These are phyloP conservation scores for Antennarius maculatus DNA, from an alignment of 2,797 vertebrate species.

Conservation along the genomic window DNA sequence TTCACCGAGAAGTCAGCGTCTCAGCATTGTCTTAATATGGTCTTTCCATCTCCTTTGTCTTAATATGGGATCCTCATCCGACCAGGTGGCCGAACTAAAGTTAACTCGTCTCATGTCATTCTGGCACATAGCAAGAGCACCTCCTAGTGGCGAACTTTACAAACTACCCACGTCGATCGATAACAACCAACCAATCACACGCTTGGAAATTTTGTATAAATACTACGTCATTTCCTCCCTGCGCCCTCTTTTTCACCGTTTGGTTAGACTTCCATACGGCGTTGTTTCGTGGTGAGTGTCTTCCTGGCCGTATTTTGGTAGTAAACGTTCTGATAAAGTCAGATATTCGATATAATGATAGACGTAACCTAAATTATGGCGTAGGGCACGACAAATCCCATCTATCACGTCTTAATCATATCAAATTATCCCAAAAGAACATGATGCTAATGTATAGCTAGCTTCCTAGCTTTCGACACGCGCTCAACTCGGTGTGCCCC, in stretches of 20 bases:
- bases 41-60: slow-evolving; percentile 82
- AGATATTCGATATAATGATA: rapidly evolving
- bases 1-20: slow-evolving; percentile 69
- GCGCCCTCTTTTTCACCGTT: slow-evolving; percentile 81
- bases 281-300: slow-evolving; percentile 87
- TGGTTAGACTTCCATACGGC: slow-evolving; percentile 84
- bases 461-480: slow-evolving; percentile 58
- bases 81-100: slow-evolving; percentile 23
- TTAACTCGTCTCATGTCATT: slow-evolving; percentile 12
- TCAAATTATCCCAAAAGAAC: rapidly evolving
- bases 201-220: slow-evolving; percentile 44
- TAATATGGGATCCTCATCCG: slow-evolving; percentile 79
- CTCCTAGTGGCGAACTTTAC: slow-evolving; percentile 10
- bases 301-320: rapidly evolving
- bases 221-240: slow-evolving; percentile 60
- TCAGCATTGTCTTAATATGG: slow-evolving; percentile 84
- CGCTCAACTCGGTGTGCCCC: slow-evolving; percentile 18
- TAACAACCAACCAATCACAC: slow-evolving; percentile 59
- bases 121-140: not conserved
- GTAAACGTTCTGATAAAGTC: rapidly evolving
- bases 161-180: rapidly evolving
- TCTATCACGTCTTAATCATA: rapidly evolving
- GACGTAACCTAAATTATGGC: rapidly evolving
- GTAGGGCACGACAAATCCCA: rapidly evolving
- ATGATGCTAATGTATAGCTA: slow-evolving; percentile 57